These are phyloP conservation scores for Myotis vivesi DNA, from an alignment of 2,797 vertebrate genomes.

Conservation along the genomic window DNA sequence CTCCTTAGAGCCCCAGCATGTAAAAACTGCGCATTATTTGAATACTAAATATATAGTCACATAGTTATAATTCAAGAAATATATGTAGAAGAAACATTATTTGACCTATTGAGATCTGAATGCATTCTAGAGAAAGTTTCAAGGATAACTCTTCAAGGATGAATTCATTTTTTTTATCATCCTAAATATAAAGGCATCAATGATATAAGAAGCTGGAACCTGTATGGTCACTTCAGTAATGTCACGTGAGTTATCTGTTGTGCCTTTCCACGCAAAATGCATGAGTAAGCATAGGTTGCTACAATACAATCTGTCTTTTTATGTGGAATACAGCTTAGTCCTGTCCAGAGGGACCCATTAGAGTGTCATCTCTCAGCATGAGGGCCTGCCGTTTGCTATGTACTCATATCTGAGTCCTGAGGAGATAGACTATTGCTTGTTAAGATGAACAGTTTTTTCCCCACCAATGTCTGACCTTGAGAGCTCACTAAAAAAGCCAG, in stretches of 20 bases:
- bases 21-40: not conserved
- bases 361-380: not conserved
- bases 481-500: not conserved
- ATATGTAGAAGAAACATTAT: not conserved
- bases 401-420: not conserved
- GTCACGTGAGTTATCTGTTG: not conserved
- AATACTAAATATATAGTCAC: not conserved
- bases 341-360: not conserved
- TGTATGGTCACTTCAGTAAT: not conserved
- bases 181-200: not conserved
- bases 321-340: not conserved
- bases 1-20: not conserved
- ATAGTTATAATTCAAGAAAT: conserved; percentile 29
- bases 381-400: not conserved
- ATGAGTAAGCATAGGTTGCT: not conserved
- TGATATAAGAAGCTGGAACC: not conserved
- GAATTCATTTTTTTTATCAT: not conserved
- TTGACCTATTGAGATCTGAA: conserved; percentile 16
- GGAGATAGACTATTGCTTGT: not conserved
- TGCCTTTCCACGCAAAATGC: not conserved
- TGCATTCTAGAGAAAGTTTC: not conserved
- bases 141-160: not conserved
- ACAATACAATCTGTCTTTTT: not conserved
- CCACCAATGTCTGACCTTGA: not conserved
- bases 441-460: not conserved